Percentiles rank a stretch among this genome's conserved stretches.
phyloP scores from a whole-genome alignment of 2,797 vertebrate genomes.

The Zenarchopterus dispar region DNA sequence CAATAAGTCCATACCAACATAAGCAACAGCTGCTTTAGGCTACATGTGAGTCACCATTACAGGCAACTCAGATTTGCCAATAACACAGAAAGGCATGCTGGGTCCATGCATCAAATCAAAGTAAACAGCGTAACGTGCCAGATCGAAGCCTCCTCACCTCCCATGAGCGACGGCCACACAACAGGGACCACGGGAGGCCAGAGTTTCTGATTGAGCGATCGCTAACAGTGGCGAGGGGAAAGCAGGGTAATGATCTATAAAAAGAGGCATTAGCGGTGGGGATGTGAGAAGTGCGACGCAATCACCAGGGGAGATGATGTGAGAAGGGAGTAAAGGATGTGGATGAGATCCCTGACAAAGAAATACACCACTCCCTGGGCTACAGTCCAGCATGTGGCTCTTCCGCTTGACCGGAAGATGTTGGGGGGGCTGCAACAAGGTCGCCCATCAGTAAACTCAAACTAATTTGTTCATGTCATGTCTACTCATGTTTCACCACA shows the following conservation, averaged over 20 bases:
- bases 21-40: constrained; percentile 56
- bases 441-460: constrained; percentile 34
- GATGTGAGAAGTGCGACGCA: constrained; percentile 61
- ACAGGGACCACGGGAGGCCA: constrained; percentile 36
- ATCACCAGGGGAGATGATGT: constrained; percentile 60
- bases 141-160: constrained; percentile 61
- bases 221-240: constrained; percentile 63
- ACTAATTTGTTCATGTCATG: constrained; percentile 35
- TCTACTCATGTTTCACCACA: constrained; percentile 24
- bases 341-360: constrained; percentile 62
- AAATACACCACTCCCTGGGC: constrained; percentile 40
- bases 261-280: constrained; percentile 71
- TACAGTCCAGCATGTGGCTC: constrained; percentile 6
- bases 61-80: constrained; percentile 51
- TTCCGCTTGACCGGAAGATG: constrained; percentile 30
- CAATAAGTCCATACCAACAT: constrained; percentile 30
- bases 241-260: constrained; percentile 77
- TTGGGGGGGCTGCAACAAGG: constrained; percentile 19
- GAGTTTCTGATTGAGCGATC: constrained; percentile 74
- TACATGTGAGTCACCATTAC: constrained; percentile 47
- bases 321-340: constrained; percentile 63
- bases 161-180: constrained; percentile 58
- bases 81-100: constrained; percentile 45
- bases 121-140: constrained; percentile 56
- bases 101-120: constrained; percentile 64